phyloP scores from a whole-genome alignment of 2,797 vertebrate genomes.

The Anguilla marmorata region DNA sequence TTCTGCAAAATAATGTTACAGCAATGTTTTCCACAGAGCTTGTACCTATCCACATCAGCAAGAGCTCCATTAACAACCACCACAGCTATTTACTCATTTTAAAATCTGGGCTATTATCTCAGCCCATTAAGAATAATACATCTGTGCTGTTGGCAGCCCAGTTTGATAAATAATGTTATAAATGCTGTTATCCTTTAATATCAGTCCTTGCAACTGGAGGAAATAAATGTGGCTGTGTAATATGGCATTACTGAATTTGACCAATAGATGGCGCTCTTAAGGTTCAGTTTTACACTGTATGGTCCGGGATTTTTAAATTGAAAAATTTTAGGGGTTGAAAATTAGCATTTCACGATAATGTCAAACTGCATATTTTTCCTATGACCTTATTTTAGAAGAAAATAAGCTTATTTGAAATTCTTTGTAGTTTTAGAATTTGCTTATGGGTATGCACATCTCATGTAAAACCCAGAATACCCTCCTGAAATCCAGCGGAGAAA shows the following conservation, averaged over 20 bases:
- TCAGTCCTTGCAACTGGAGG: background rate
- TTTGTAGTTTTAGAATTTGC: background rate
- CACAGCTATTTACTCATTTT: background rate
- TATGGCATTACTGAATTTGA: background rate
- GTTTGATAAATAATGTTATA: background rate
- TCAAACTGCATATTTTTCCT: background rate
- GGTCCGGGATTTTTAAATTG: background rate
- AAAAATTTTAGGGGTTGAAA: background rate
- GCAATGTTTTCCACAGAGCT: background rate
- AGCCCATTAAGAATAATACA: background rate
- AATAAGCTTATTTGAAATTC: background rate
- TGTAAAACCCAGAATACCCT: background rate
- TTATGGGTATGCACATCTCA: background rate
- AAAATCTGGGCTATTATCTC: background rate
- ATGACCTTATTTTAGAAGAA: background rate
- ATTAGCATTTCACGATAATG: background rate
- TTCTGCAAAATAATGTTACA: conserved; percentile 58
- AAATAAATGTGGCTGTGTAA: background rate
- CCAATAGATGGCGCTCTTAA: conserved; percentile 1
- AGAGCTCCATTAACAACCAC: background rate
- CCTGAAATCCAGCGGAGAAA: background rate
- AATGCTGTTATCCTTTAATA: background rate
- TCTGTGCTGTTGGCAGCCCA: background rate
- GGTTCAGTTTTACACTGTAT: background rate
- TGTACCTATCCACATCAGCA: background rate